phyloP scores from a whole-genome alignment of 2,797 vertebrate genomes.

The Siniperca undulata region DNA sequence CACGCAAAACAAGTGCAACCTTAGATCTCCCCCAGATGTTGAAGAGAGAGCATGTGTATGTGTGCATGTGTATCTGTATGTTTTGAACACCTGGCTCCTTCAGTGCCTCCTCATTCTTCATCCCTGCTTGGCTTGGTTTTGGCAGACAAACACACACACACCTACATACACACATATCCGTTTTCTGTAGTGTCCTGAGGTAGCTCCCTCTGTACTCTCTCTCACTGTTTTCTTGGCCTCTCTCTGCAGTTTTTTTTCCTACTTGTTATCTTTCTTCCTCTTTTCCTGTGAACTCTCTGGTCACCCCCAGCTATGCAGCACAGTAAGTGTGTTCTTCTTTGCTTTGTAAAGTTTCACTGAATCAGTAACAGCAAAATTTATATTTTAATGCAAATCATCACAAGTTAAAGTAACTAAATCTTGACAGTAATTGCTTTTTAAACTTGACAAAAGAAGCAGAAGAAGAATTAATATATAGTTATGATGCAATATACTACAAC shows the following conservation, averaged over 20 bases:
- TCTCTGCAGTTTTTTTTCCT: neutral
- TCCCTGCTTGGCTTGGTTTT: constrained; percentile 67
- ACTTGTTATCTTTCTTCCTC: constrained; percentile 19
- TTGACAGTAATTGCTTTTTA: constrained; percentile 38
- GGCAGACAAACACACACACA: constrained; percentile 38
- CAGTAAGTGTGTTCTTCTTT: constrained; percentile 37
- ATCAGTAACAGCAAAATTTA: constrained; percentile 45
- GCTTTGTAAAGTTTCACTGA: constrained; percentile 33
- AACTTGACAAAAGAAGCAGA: constrained; percentile 16
- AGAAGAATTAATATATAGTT: neutral
- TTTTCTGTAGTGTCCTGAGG: constrained; percentile 23
- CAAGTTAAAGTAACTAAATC: constrained; percentile 14
- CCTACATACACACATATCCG: constrained; percentile 27
- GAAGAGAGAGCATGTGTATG: neutral
- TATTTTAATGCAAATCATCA: constrained; percentile 48
- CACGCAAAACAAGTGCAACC: constrained; percentile 52
- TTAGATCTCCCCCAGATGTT: constrained; percentile 55
- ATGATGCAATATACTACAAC: neutral
- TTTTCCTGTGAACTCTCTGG: constrained; percentile 27
- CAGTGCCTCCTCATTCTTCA: constrained; percentile 65
- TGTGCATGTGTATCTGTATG: constrained; percentile 17
- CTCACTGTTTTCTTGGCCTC: constrained; percentile 14
- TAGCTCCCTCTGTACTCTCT: constrained; percentile 9
- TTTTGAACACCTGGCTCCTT: constrained; percentile 62
- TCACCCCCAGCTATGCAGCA: constrained; percentile 37